Conservation (phyloP, 2,797 vertebrate genomes). For the Lophura swinhoii region DNA sequence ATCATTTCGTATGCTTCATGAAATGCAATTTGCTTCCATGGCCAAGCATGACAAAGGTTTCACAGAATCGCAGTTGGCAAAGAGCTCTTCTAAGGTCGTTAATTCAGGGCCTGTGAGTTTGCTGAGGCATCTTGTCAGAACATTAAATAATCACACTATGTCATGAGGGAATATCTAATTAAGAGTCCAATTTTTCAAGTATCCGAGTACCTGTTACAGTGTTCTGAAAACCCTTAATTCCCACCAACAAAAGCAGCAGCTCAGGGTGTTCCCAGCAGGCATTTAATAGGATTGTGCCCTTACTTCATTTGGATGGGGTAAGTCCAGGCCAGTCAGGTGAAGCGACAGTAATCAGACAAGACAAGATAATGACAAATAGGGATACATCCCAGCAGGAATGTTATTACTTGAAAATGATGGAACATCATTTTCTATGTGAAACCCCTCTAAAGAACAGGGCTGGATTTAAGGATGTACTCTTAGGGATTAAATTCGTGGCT, state of each 20-base stretch:
- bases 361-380: slow-evolving; percentile 43
- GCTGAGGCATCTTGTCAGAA: slow-evolving; percentile 31
- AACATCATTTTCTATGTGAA: not conserved
- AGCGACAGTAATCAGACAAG: slow-evolving; percentile 39
- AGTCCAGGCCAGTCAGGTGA: slow-evolving; percentile 21
- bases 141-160: slow-evolving; percentile 48
- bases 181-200: slow-evolving; percentile 39
- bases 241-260: not conserved
- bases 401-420: not conserved
- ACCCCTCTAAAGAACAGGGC: not conserved
- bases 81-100: slow-evolving; percentile 28
- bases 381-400: slow-evolving; percentile 1
- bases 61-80: slow-evolving; percentile 9
- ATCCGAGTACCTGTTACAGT: slow-evolving; percentile 35
- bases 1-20: slow-evolving; percentile 44
- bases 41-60: slow-evolving; percentile 55
- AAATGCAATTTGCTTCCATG: slow-evolving; percentile 62
- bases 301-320: slow-evolving; percentile 18
- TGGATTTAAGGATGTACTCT: not conserved
- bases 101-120: slow-evolving; percentile 34
- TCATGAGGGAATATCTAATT: slow-evolving; percentile 53
- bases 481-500: not conserved
- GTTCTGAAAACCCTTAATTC: slow-evolving; percentile 18
- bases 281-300: slow-evolving; percentile 39
- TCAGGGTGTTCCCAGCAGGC: slow-evolving; percentile 38